phyloP scores from a whole-genome alignment of 2,113 vertebrate genomes.

The Carlito syrichta region DNA sequence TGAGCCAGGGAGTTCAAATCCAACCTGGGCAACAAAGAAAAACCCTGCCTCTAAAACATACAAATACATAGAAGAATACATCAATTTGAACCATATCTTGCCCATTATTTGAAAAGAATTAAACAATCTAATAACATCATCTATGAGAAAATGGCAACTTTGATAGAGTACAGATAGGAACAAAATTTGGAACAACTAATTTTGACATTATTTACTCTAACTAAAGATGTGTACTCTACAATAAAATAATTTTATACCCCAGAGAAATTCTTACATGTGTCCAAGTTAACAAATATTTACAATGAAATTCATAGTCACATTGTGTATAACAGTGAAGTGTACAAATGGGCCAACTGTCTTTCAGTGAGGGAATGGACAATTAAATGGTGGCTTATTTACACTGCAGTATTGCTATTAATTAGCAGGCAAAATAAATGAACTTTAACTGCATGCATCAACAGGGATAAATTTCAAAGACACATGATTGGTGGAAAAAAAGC shows the following conservation, averaged over 20 bases:
- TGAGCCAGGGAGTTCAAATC: background rate
- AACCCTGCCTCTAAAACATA: background rate
- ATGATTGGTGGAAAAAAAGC: background rate
- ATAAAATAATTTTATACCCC: background rate
- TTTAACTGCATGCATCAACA: background rate
- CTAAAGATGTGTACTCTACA: background rate
- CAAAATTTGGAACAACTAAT: slow-evolving; percentile 43
- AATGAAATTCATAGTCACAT: background rate
- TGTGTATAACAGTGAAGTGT: background rate
- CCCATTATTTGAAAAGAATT: slow-evolving; percentile 43
- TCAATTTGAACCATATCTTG: background rate
- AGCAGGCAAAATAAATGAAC: background rate
- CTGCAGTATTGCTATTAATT: background rate
- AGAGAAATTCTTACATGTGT: background rate
- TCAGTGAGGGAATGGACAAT: background rate
- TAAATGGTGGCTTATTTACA: background rate
- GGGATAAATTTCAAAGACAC: background rate
- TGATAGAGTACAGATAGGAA: background rate
- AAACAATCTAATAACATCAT: slow-evolving; percentile 38
- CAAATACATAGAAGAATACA: background rate
- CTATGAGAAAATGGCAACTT: slow-evolving; percentile 2
- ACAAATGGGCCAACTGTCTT: background rate
- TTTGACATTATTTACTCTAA: background rate
- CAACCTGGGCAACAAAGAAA: background rate
- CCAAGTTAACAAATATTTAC: background rate